Evolutionary conservation across 2,797 vertebrate species (phyloP).

Genomic region (Melanotaenia nigrans): DNA sequence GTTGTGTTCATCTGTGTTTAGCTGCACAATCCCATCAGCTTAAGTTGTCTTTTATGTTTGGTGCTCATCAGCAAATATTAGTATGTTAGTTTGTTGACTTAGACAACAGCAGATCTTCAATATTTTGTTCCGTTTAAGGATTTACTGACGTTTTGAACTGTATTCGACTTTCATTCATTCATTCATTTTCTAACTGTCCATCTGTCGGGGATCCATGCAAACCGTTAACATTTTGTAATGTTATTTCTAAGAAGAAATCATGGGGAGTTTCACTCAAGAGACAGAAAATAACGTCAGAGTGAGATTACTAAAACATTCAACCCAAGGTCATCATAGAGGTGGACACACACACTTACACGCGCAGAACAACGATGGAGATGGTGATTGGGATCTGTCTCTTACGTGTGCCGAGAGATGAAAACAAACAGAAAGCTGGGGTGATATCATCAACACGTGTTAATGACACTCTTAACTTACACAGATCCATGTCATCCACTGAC

Average conservation of each 20-base stretch:
- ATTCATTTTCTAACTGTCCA: neutral
- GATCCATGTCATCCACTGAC: conserved; percentile 3
- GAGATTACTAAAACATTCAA: conserved; percentile 33
- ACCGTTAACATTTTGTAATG: conserved; percentile 13
- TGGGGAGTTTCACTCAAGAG: conserved; percentile 53
- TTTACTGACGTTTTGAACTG: neutral
- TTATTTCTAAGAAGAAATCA: conserved; percentile 33
- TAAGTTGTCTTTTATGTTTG: neutral
- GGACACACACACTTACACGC: conserved; percentile 15
- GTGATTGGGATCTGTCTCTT: conserved; percentile 23
- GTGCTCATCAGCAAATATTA: neutral
- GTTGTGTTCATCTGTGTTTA: neutral
- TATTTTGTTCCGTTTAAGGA: neutral
- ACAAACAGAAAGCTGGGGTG: conserved; percentile 49
- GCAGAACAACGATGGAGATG: conserved; percentile 8
- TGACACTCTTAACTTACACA: conserved; percentile 24
- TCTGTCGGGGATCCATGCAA: conserved; percentile 7
- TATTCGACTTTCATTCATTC: neutral
- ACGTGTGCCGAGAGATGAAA: conserved; percentile 42
- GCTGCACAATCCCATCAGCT: neutral
- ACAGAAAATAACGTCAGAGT: conserved; percentile 51
- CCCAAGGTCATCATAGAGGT: conserved; percentile 32
- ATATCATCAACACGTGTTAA: conserved; percentile 55
- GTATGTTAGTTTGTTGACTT: neutral
- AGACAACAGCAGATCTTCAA: neutral